These are phyloP conservation scores for Pocillopora damicornis DNA, from an alignment of 64 coral and sea anemone genomes.

Conservation along the genomic window DNA sequence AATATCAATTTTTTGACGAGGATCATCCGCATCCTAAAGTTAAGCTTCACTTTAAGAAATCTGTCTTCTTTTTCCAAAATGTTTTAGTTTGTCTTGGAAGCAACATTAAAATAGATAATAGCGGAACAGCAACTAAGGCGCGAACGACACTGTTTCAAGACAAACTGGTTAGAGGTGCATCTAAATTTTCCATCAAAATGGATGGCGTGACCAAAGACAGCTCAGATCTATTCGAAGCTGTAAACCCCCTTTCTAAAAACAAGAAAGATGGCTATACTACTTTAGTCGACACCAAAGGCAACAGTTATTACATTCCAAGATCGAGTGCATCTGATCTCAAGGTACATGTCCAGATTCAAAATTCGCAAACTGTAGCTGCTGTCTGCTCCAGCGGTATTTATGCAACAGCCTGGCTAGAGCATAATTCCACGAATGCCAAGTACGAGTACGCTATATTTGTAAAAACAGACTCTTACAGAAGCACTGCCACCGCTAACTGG, in stretches of 20 bases:
- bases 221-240: background rate
- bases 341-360: constrained; percentile 28
- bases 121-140: background rate
- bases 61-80: constrained; percentile 14
- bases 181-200: background rate
- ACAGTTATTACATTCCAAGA: constrained; percentile 51
- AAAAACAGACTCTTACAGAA: background rate
- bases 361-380: constrained; percentile 3
- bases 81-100: background rate
- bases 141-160: constrained; percentile 73
- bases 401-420: constrained; percentile 47
- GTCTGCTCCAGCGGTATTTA: constrained; percentile 8
- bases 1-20: background rate
- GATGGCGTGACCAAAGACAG: background rate
- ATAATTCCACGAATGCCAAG: background rate
- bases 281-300: constrained; percentile 15
- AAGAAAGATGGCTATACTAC: background rate
- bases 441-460: background rate
- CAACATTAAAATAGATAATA: background rate
- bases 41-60: constrained; percentile 7
- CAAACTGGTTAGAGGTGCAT: background rate
- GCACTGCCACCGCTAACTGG: background rate
- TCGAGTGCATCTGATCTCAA: background rate
- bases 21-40: background rate
- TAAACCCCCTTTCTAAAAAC: background rate